Evolutionary conservation across 1,140 invertebrate species (phyloP), one percentile per base, ranked within the genome.

Genomic region (Monomorium pharaonis): DNA sequence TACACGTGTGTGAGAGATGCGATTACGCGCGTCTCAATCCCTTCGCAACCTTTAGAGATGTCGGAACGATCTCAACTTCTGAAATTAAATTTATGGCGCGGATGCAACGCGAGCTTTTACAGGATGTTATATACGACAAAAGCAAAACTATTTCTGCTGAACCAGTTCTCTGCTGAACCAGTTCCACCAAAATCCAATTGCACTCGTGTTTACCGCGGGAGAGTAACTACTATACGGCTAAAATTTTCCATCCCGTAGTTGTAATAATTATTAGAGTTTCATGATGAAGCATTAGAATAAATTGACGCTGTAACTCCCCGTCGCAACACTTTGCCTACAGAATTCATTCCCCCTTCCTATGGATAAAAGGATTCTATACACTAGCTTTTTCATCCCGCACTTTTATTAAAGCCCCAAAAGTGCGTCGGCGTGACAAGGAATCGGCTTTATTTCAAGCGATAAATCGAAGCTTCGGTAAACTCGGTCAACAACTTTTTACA

Each of bases 391-490:
- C 4, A 10, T 27, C 4, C 3, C 47, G 4, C n/a, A 51, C 12
- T 70, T 77, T 75, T 33, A 21, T 42, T 42, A 67, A 72, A 84
- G 51, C 24, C 62, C 9, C n/a, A n/a, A 30, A 83, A 87, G 27
- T 80, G 67, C 75, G 21, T 60, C 24, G 58, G 24, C 24, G n/a
- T 65, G 27, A 54, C 54, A 51, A 63, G 51, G 9, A 62, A 44
- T 30, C 44, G 10, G 24, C 58, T 74, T 81, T 62, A 24, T 33
- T 10, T 49, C 21, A 63, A 51, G 10, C 10, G 27, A 49, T 77
- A 47, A 77, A 77, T 77, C 18, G 42, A 44, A 76, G 16, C 58
- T 63, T 47, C 18, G 24, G 24, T 12, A 14, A 62, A 51, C 27
- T 63, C 9, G 75, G 42, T 42, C 60, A 76, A 42, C 16, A 60